These are phyloP conservation scores for Aspidapion aeneum DNA, from an alignment of 2,888 invertebrate genomes.

Conservation along the genomic window DNA sequence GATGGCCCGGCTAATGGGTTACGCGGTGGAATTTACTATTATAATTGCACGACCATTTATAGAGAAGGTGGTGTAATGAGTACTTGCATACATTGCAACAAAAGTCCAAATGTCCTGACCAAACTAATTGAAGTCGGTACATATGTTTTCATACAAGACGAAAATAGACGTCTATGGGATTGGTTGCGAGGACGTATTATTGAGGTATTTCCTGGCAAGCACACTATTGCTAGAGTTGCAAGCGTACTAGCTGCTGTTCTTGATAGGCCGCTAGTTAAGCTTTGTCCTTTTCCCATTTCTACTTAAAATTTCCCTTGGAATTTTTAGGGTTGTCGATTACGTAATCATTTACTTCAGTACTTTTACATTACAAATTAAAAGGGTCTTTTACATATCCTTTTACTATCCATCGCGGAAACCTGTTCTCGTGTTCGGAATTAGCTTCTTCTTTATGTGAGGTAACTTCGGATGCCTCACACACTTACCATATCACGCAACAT, in stretches of 20 bases:
- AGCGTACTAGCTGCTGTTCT: not conserved
- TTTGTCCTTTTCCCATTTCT: not conserved
- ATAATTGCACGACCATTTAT: not conserved
- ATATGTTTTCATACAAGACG: not conserved
- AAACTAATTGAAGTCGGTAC: not conserved
- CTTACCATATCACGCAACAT: no score
- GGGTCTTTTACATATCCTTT: no score
- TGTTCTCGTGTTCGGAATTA: no score
- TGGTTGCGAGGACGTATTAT: not conserved
- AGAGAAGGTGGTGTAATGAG: not conserved
- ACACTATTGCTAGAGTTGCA: not conserved
- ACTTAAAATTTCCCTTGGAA: not conserved
- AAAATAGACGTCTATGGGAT: no score
- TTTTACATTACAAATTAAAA: no score
- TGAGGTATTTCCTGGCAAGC: not conserved
- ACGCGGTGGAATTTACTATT: not conserved
- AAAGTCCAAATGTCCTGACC: not conserved
- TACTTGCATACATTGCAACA: not conserved
- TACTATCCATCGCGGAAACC: no score
- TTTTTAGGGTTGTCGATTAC: no score
- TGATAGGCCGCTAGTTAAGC: not conserved
- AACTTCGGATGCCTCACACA: no score
- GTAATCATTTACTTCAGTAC: no score
- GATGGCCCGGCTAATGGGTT: not conserved
- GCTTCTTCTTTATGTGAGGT: no score